phyloP scores from a whole-genome alignment of 2,797 vertebrate genomes.

The Diplodus sargus region DNA sequence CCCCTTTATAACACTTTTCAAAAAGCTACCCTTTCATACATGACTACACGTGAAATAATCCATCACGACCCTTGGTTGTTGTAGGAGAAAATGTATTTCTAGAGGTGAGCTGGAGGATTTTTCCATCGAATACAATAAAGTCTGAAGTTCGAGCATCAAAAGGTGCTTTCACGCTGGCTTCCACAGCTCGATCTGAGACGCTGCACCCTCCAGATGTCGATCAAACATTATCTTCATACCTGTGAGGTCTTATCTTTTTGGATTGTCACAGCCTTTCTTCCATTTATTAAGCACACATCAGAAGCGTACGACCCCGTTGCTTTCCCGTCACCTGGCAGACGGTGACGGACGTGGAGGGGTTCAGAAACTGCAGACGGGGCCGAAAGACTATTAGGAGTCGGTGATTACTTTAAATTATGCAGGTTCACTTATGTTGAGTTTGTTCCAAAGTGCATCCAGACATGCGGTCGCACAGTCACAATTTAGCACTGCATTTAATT shows the following conservation, averaged over 20 bases:
- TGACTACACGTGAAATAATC: background rate
- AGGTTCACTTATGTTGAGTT: constrained; percentile 20
- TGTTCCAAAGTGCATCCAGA: constrained; percentile 22
- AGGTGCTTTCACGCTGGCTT: background rate
- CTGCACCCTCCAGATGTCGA: background rate
- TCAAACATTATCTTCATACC: background rate
- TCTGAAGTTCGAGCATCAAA: background rate
- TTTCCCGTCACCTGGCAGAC: background rate
- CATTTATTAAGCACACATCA: constrained; percentile 4
- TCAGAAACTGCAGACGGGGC: background rate
- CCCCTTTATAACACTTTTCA: too few species aligned
- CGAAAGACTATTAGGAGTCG: background rate
- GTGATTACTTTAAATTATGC: constrained; percentile 31
- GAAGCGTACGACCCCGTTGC: background rate
- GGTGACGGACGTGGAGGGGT: background rate
- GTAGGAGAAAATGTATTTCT: too few species aligned
- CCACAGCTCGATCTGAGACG: background rate
- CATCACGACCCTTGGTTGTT: background rate
- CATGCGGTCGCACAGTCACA: constrained; percentile 30
- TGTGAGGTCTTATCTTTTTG: background rate
- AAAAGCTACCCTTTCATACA: background rate
- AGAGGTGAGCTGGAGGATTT: background rate
- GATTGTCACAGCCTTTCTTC: background rate
- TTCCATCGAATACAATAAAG: background rate
- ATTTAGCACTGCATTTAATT: constrained; percentile 49